Evolutionary conservation across 2,888 invertebrate genomes (phyloP).

Genomic region (Tribolium freemani): DNA sequence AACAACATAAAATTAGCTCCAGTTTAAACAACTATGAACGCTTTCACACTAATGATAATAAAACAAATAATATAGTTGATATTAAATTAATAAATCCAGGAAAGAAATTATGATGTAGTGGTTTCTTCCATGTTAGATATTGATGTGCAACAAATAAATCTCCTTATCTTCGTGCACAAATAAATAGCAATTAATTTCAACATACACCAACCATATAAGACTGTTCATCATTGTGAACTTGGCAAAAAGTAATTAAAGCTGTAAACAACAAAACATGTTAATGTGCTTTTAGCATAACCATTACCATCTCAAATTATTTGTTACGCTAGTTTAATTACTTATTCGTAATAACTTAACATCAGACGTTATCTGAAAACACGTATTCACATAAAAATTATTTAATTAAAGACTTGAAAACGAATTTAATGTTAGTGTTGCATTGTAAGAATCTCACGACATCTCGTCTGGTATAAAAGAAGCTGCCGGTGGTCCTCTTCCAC

Average conservation of each 20-base stretch:
- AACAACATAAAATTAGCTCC: too few relatives aligned
- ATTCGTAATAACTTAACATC: neutral
- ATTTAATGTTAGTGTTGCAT: neutral
- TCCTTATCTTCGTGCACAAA: constrained; percentile 8
- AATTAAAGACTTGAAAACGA: neutral
- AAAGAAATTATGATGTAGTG: neutral
- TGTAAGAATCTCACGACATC: neutral
- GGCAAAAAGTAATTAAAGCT: constrained; percentile 16
- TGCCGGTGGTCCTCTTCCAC: constrained; percentile 29
- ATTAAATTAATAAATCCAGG: neutral
- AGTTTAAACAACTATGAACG: neutral
- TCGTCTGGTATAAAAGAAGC: constrained; percentile 18
- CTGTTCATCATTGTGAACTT: constrained; percentile 6
- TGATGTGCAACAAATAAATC: constrained; percentile 25
- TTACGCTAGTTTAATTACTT: constrained; percentile 19
- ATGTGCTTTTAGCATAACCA: constrained; percentile 23
- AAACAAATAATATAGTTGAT: neutral
- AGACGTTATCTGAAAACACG: neutral
- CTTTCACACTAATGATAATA: neutral
- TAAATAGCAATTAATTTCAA: constrained; percentile 21
- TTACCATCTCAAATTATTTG: constrained; percentile 12
- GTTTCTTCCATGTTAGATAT: constrained; percentile 22
- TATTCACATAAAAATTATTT: neutral
- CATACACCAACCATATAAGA: neutral
- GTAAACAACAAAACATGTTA: constrained; percentile 23